Base-by-base conservation (phyloP, 2,113 vertebrate genomes). In the Anarhynchus alexandrinus region DNA sequence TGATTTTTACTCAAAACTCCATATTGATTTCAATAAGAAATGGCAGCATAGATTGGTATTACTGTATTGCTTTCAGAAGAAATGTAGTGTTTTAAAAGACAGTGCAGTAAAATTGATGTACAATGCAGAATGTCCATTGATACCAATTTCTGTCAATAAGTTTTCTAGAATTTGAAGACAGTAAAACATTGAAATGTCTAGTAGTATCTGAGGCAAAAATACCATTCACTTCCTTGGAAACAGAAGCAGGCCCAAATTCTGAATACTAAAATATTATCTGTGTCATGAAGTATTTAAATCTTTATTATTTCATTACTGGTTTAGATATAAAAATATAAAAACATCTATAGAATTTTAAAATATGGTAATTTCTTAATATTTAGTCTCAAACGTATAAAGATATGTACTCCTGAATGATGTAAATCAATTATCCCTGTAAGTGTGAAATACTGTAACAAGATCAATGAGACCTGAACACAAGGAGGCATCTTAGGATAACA, bases 401-500 rank as follows among this genome's bases (percentile, higher is more conserved):
- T 36, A 82, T 12, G 25, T 74, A 79, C 67, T 87, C 43, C 61
- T 73, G 76, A 94, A 88, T 40, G 51, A 72, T 83, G 86, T 58
- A 96, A 93, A 95, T 95, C 73, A 94, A 96, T 97, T 96, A 69
- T 72, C 79, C 43, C 51, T 3, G 18, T 83, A 67, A 58, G 74
- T 91, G 78, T 87, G 89, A 91, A 94, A 79, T 62, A 85, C 92
- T 97, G 86, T 96, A 96, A 94, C 67, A 90, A 92, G 90, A 97
- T 97, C 94, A 96, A 81, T 96, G 96, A 97, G 97, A 96, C 76
- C 86, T 96, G 88, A 66, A 97, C 94, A 96, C 96, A 98, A 91
- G 95, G 96, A 97, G 97, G 97, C 92, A 96, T 98, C 94, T 97
- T 94, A 97, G 96, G 96, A 95, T 97, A 98, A 97, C 92, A 97